Evolutionary conservation across 2,888 invertebrate species (phyloP).

Genomic region (Lottia gigantea): DNA sequence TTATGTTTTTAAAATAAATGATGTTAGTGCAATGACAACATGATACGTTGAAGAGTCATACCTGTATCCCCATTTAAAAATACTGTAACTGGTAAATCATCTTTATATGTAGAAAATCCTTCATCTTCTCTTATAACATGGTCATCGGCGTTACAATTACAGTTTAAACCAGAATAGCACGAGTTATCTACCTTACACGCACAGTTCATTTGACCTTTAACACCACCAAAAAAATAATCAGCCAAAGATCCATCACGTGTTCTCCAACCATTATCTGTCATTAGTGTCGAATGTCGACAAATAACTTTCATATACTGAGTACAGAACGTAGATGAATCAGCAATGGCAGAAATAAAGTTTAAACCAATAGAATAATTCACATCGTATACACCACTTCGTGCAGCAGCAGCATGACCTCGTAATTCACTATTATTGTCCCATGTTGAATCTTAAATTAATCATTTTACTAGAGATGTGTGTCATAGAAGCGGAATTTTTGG

Average conservation of each 20-base stretch:
- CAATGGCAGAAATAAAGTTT: not conserved
- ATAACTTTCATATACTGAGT: not conserved
- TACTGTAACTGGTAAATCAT: not conserved
- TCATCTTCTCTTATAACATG: not conserved
- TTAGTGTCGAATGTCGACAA: not conserved
- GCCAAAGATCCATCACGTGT: not conserved
- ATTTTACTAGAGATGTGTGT: no score
- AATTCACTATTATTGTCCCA: no score
- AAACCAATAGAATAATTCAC: not conserved
- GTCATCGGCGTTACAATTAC: not conserved
- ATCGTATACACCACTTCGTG: not conserved
- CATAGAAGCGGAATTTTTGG: no score
- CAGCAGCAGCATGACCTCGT: no score
- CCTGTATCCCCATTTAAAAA: not conserved
- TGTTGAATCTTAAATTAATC: no score
- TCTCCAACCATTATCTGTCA: not conserved
- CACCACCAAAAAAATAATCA: not conserved
- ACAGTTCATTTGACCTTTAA: slow-evolving; percentile 2
- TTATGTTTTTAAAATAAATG: no score
- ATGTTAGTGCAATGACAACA: no score
- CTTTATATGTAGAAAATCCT: not conserved
- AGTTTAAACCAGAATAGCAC: not conserved
- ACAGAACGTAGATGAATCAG: not conserved
- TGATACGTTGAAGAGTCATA: not conserved
- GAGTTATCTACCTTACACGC: not conserved